These are phyloP conservation scores for Yasuhikotakia modesta DNA, from an alignment of 2,797 vertebrate species.

Conservation along the genomic window DNA sequence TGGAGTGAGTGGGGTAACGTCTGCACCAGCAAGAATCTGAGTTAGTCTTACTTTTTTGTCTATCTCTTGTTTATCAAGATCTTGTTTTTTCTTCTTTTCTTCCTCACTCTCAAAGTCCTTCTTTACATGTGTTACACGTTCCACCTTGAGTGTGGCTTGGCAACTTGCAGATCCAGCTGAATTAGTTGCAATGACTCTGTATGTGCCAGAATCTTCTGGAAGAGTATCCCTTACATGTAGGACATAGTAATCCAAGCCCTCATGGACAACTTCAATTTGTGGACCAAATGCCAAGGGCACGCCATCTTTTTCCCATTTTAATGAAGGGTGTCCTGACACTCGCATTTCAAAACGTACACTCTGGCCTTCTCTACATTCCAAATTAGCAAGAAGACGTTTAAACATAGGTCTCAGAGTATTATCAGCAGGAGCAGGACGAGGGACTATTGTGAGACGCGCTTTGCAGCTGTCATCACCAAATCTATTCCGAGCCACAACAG, in stretches of 20 bases:
- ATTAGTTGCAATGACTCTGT: conserved; percentile 96
- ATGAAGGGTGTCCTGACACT: conserved; percentile 87
- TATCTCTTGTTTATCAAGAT: conserved; percentile 81
- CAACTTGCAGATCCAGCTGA: conserved; percentile 96
- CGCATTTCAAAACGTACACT: conserved; percentile 94
- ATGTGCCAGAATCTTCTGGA: conserved; percentile 92
- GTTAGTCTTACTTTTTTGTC: conserved; percentile 93
- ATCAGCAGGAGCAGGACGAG: conserved; percentile 89
- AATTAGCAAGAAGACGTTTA: conserved; percentile 93
- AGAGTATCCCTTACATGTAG: conserved; percentile 93
- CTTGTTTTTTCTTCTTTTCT: conserved; percentile 73
- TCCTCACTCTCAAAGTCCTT: conserved; percentile 84
- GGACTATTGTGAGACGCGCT: conserved; percentile 88
- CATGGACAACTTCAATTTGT: conserved; percentile 93
- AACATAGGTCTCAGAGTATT: conserved; percentile 97
- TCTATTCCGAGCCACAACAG: conserved; percentile 90
- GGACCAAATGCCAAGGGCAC: conserved; percentile 88
- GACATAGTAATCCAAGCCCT: conserved; percentile 97
- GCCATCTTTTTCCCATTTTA: conserved; percentile 98
- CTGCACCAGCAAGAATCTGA: conserved; percentile 88
- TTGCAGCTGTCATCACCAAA: conserved; percentile 98
- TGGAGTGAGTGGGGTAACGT: conserved; percentile 85
- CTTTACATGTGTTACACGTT: conserved; percentile 87
- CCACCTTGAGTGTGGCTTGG: conserved; percentile 92
- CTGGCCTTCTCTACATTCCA: conserved; percentile 94